phyloP scores from a whole-genome alignment of 2,888 invertebrate species.

The Beris chalybata region DNA sequence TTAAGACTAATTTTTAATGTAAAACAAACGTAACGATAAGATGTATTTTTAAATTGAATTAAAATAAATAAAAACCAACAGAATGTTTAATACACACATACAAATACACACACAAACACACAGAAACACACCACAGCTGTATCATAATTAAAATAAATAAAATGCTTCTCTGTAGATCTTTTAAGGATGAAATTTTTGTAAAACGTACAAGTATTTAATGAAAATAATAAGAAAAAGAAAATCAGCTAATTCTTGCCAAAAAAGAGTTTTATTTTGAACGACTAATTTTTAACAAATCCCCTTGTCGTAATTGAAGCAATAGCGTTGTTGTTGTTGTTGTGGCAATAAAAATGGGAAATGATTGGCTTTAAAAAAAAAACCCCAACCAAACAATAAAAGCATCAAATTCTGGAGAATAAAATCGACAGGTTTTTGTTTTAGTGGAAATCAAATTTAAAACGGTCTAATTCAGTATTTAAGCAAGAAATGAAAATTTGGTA shows the following conservation, averaged over 20 bases:
- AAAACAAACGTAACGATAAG: constrained; percentile 27
- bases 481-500: constrained; percentile 13
- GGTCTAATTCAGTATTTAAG: constrained; percentile 21
- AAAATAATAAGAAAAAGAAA: neutral
- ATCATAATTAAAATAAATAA: constrained; percentile 26
- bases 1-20: constrained; percentile 34
- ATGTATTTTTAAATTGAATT: constrained; percentile 18
- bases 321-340: neutral
- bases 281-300: constrained; percentile 24
- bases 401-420: neutral
- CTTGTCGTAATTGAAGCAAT: constrained; percentile 33
- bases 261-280: constrained; percentile 35
- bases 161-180: constrained; percentile 28
- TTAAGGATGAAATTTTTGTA: constrained; percentile 10
- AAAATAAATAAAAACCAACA: no score
- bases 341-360: neutral
- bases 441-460: neutral
- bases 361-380: neutral
- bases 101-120: constrained; percentile 17
- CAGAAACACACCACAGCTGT: constrained; percentile 26
- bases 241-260: constrained; percentile 35
- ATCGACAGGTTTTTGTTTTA: neutral
- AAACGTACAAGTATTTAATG: constrained; percentile 13
- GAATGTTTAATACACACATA: no score
- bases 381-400: neutral